A percentile compares a stretch with the other conserved stretches of the same genome.
Conservation (phyloP, 2,888 invertebrate genomes). For the Callyntrura guangdongensis region DNA sequence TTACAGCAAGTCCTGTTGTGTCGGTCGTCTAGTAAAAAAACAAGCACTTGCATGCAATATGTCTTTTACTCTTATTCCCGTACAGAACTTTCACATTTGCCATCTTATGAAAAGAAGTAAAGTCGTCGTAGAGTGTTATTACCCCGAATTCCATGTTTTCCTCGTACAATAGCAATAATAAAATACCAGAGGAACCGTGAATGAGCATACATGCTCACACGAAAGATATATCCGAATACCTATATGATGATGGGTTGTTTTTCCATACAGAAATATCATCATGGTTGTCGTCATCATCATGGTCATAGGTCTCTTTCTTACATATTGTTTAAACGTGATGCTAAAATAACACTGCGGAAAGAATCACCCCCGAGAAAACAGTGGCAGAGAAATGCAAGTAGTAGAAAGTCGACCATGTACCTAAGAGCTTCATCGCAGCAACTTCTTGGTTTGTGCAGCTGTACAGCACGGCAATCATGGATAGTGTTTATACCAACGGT, state of each 20-base stretch:
- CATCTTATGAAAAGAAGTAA: conserved; percentile 21
- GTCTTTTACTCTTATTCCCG: conserved; percentile 8
- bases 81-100: conserved; percentile 49
- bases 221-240: neutral
- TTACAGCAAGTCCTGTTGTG: conserved; percentile 59
- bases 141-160: conserved; percentile 67
- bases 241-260: conserved; percentile 47
- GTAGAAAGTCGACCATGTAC: neutral
- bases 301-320: conserved; percentile 43
- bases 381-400: conserved; percentile 38
- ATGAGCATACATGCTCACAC: neutral
- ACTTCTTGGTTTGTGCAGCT: conserved; percentile 4
- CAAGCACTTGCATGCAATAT: conserved; percentile 48
- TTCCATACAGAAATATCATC: conserved; percentile 26
- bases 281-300: conserved; percentile 17
- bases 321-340: conserved; percentile 37
- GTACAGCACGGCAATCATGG: neutral
- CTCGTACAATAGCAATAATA: conserved; percentile 68
- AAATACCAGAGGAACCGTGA: conserved; percentile 69
- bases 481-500: neutral
- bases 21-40: conserved; percentile 15
- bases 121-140: conserved; percentile 61
- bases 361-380: conserved; percentile 32
- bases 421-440: neutral
- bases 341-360: conserved; percentile 55